Evolutionary conservation across 2,113 vertebrate species (phyloP).

Genomic region (Erythrolamprus reginae): DNA sequence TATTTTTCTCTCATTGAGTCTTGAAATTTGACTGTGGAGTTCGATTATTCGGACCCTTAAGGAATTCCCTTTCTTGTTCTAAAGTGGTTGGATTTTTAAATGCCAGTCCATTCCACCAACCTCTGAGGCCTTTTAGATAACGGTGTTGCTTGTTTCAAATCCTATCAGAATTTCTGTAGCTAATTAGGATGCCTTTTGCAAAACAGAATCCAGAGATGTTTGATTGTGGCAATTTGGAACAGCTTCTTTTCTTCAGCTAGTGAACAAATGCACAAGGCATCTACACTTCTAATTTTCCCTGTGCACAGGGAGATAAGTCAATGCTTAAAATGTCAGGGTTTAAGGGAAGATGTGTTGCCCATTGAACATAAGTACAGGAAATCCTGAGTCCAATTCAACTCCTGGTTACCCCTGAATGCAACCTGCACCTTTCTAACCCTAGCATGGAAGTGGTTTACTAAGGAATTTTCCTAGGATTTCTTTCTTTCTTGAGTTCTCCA

Average conservation of each 20-base stretch:
- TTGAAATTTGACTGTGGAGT: neutral
- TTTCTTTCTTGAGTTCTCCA: neutral
- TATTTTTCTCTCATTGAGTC: neutral
- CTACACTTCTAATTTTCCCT: neutral
- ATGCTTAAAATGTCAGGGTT: neutral
- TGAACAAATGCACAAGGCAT: neutral
- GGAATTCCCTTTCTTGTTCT: neutral
- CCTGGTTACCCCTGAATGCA: neutral
- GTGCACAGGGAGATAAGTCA: neutral
- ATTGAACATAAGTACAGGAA: neutral
- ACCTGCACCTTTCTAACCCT: neutral
- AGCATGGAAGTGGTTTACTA: neutral
- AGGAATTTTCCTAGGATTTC: neutral
- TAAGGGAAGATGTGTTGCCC: neutral
- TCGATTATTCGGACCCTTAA: neutral
- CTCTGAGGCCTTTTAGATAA: neutral
- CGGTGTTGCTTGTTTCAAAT: neutral
- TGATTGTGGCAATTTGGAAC: neutral
- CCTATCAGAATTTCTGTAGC: neutral
- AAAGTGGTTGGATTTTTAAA: neutral
- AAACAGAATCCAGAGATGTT: neutral
- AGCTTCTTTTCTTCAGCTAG: neutral
- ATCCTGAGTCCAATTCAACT: neutral
- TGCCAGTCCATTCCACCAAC: neutral
- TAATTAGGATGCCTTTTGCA: neutral